phyloP scores from a whole-genome alignment of 2,888 invertebrate species.

The Siphonodentalium dalli region DNA sequence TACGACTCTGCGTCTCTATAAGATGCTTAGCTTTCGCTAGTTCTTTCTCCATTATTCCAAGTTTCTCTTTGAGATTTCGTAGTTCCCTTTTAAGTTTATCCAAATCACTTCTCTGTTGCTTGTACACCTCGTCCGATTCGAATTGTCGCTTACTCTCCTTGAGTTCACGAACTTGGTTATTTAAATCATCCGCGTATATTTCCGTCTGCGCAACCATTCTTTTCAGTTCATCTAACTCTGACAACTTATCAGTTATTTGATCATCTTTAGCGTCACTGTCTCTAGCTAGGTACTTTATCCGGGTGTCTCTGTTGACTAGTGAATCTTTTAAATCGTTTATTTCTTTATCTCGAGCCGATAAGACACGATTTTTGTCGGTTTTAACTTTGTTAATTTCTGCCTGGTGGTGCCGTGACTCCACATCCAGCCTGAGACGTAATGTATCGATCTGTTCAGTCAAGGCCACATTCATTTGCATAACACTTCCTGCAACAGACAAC shows the following conservation, averaged over 20 bases:
- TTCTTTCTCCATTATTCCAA: constrained; percentile 41
- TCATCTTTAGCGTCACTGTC: constrained; percentile 37
- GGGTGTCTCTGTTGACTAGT: constrained; percentile 35
- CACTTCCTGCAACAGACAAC: constrained; percentile 44
- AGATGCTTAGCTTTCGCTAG: constrained; percentile 35
- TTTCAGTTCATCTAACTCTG: constrained; percentile 42
- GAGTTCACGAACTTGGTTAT: constrained; percentile 37
- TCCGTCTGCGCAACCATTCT: constrained; percentile 43
- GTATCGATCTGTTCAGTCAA: constrained; percentile 46
- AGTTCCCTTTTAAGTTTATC: constrained; percentile 36
- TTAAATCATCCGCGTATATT: constrained; percentile 41
- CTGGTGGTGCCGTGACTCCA: constrained; percentile 42
- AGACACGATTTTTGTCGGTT: constrained; percentile 35
- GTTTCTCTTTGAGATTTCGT: constrained; percentile 36
- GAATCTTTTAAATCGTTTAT: constrained; percentile 43
- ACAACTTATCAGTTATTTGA: constrained; percentile 37
- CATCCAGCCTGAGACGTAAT: constrained; percentile 41
- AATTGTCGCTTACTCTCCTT: constrained; percentile 34
- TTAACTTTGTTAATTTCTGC: constrained; percentile 35
- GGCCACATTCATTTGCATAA: constrained; percentile 40
- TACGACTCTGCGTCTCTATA: constrained; percentile 41
- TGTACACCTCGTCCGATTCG: constrained; percentile 34
- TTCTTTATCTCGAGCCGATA: constrained; percentile 37
- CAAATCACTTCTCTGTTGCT: constrained; percentile 41
- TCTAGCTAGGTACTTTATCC: constrained; percentile 33